Evolutionary conservation across 2,113 vertebrate species (phyloP).

Genomic region (Willisornis vidua): DNA sequence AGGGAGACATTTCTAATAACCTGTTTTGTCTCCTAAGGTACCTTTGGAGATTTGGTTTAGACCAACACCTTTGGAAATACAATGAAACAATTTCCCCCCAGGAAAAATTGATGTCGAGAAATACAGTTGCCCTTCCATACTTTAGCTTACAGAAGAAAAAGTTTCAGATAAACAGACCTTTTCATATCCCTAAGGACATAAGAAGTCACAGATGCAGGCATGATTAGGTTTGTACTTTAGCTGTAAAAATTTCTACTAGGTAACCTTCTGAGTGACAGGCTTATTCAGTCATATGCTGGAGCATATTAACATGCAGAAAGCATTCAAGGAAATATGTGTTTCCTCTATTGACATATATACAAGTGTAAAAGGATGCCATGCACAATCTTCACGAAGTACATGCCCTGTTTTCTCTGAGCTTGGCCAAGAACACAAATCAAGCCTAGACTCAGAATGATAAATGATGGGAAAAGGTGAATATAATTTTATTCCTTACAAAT

Average conservation of each 20-base stretch:
- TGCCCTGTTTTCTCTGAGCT: not conserved
- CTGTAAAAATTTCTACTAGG: not conserved
- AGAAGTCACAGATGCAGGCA: not conserved
- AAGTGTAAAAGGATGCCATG: not conserved
- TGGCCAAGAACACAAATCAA: constrained; percentile 9
- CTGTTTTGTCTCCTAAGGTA: not conserved
- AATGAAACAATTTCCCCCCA: not conserved
- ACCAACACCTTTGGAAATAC: not conserved
- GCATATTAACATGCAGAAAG: constrained; percentile 16
- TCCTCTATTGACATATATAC: not conserved
- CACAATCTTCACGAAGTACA: not conserved
- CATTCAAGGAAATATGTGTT: not conserved
- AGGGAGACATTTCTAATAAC: not conserved
- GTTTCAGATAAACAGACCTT: not conserved
- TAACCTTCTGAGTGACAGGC: constrained; percentile 1
- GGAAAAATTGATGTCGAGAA: not conserved
- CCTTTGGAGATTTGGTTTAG: not conserved
- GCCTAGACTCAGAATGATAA: constrained; percentile 40
- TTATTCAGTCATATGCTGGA: not conserved
- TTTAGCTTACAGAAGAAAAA: not conserved
- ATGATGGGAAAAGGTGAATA: constrained; percentile 39
- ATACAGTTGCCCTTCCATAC: not conserved
- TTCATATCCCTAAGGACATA: not conserved
- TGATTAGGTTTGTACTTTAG: not conserved
- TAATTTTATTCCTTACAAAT: constrained; percentile 48